Evolutionary conservation across 2,888 invertebrate species (phyloP), one percentile per base, ranked within the genome.

Genomic region (Elgonia sp.): DNA sequence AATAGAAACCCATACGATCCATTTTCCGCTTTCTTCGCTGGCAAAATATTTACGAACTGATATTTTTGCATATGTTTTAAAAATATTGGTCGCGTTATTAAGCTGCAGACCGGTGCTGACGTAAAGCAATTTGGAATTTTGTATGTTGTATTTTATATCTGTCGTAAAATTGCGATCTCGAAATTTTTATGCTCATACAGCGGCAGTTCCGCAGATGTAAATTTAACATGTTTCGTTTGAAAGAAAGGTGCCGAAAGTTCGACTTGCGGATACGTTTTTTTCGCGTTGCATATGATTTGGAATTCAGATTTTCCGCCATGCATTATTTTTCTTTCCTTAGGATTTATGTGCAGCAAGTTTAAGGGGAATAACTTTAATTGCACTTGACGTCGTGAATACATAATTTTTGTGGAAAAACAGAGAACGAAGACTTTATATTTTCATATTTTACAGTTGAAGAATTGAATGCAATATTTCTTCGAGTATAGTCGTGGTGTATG

Each of bases 91-190:
- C 16, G 29, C 37, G 18, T 65, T 65, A 65, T 16, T 39, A 69
- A 53, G 20, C 16, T 53, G 37, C 21, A 70, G 16, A 57, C 18
- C 21, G 9, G 14, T 37, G 46, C 40, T 53, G n/a, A 53, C 70
- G 53, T 37, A 20, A 53, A 18, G 18, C 37, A 53, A 70, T 70
- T 70, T 37, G 37, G 12, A 29, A 53, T 53, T 70, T 53, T 40
- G 40, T 39, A 70, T 50, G 12, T 42, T 46, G 60, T n/a, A 60
- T 21, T 42, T 73, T 73, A 21, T 73, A 21, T 73, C 16, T 37
- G 42, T 42, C 57, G 29, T 57, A 63, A 76, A 63, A 76, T 53
- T 29, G 37, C n/a, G 53, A 76, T 76, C 76, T 60, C n/a, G 20
- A 55, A 57, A 53, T 72, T 57, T 42, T 73, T 57, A 75, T 75